Percentiles rank a stretch among this genome's conserved stretches.
These are phyloP conservation scores for Caenorhabditis elegans DNA, from an alignment of 1,140 invertebrate species.

Conservation along the genomic window DNA sequence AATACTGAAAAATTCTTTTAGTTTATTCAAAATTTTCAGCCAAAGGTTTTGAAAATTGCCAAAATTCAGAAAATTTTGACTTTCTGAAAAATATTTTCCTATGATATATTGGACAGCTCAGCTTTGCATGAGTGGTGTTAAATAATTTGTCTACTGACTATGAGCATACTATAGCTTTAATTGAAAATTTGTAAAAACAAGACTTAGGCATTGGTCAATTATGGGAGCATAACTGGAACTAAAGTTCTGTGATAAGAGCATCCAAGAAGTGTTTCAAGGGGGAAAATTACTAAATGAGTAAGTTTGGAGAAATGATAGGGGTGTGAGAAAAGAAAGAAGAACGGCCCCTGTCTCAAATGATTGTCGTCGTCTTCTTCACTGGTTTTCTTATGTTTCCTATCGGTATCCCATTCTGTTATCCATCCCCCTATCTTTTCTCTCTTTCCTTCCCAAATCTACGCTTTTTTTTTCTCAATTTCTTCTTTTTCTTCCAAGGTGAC, in stretches of 20 bases:
- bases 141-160: too few species aligned
- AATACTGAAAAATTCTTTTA: background rate
- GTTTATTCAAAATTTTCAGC: background rate
- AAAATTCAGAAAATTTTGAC: background rate
- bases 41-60: background rate
- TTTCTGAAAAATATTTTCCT: too few species aligned
- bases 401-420: constrained; percentile 27
- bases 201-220: too few species aligned
- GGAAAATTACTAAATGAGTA: background rate
- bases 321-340: background rate
- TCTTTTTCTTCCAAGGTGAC: background rate
- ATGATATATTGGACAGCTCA: too few species aligned
- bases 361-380: background rate
- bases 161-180: too few species aligned
- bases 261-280: too few species aligned
- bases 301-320: background rate
- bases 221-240: too few species aligned
- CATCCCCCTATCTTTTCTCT: constrained; percentile 8
- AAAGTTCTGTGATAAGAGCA: too few species aligned
- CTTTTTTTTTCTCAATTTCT: background rate
- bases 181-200: too few species aligned
- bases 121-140: too few species aligned
- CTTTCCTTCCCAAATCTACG: background rate
- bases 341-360: background rate
- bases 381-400: constrained; percentile 28